A percentile compares a stretch with the other conserved stretches of the same genome.
Evolutionary conservation across 1,140 invertebrate species (phyloP).

Genomic region (Steinernema feltiae): DNA sequence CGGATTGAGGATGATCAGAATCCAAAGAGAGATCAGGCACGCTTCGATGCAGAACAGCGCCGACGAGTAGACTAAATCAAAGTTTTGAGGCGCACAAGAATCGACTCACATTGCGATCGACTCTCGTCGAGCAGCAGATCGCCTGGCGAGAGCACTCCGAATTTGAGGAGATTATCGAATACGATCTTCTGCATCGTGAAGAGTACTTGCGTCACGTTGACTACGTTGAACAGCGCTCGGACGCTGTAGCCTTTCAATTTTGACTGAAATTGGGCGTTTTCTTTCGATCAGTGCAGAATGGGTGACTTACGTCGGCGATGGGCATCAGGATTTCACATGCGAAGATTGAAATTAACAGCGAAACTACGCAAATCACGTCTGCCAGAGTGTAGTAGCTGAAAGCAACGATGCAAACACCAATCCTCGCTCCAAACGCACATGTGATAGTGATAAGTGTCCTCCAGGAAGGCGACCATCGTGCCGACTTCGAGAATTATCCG

Average conservation of each 20-base stretch:
- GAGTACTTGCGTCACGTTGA: constrained; percentile 2
- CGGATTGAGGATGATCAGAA: neutral
- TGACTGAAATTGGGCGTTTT: neutral
- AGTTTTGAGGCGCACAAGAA: neutral
- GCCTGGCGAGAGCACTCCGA: neutral
- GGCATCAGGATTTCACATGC: neutral
- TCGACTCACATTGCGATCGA: neutral
- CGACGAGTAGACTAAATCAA: constrained; percentile 4
- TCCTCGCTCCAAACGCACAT: neutral
- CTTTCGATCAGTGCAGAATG: neutral
- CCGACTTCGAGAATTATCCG: neutral
- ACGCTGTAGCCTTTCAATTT: neutral
- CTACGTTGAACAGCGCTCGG: neutral
- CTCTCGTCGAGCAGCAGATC: neutral
- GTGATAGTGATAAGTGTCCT: neutral
- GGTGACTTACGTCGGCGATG: neutral
- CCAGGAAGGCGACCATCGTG: constrained; percentile 7
- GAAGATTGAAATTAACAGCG: neutral
- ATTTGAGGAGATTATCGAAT: neutral
- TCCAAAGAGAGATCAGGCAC: neutral
- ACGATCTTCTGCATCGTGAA: constrained; percentile 11
- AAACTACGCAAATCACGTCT: neutral
- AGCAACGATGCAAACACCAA: neutral
- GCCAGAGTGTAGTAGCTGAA: constrained; percentile 6
- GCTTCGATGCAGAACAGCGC: constrained; percentile 2